Evolutionary conservation across 2,888 invertebrate species (phyloP).

Genomic region (Suillia variegata): DNA sequence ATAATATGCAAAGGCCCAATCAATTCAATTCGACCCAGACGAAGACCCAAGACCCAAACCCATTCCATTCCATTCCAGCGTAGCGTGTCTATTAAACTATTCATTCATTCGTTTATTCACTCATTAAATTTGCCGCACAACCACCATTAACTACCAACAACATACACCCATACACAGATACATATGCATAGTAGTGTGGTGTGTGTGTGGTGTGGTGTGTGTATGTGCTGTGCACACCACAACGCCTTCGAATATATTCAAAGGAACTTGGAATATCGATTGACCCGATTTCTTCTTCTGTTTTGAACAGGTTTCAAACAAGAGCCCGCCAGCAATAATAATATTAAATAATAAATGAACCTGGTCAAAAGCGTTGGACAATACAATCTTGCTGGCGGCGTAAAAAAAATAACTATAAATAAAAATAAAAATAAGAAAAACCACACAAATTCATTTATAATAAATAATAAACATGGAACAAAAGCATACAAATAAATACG

Average conservation of each 20-base stretch:
- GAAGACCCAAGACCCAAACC: no score
- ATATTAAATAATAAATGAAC: slow-evolving; percentile 44
- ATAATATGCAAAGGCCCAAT: not conserved
- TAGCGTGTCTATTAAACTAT: not conserved
- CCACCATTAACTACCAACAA: not conserved
- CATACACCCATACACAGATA: no score
- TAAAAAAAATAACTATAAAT: not conserved
- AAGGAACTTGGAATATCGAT: slow-evolving; percentile 36
- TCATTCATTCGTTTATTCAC: no score
- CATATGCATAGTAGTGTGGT: slow-evolving; percentile 4
- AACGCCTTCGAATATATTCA: slow-evolving; percentile 32
- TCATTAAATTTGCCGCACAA: slow-evolving; percentile 22
- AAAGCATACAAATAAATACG: slow-evolving; percentile 17
- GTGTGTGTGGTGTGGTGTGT: no score
- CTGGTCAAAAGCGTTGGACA: not conserved
- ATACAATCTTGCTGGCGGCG: not conserved
- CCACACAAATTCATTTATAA: slow-evolving; percentile 42
- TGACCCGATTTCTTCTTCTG: slow-evolving; percentile 40
- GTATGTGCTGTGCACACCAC: slow-evolving; percentile 32
- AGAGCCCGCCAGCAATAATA: slow-evolving; percentile 38
- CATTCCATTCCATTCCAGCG: no score
- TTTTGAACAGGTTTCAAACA: slow-evolving; percentile 26
- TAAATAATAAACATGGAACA: slow-evolving; percentile 47
- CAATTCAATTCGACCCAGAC: not conserved
- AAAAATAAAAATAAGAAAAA: slow-evolving; percentile 28